Evolutionary conservation across 2,113 vertebrate genomes (phyloP).

Genomic region (Engystomops pustulosus): DNA sequence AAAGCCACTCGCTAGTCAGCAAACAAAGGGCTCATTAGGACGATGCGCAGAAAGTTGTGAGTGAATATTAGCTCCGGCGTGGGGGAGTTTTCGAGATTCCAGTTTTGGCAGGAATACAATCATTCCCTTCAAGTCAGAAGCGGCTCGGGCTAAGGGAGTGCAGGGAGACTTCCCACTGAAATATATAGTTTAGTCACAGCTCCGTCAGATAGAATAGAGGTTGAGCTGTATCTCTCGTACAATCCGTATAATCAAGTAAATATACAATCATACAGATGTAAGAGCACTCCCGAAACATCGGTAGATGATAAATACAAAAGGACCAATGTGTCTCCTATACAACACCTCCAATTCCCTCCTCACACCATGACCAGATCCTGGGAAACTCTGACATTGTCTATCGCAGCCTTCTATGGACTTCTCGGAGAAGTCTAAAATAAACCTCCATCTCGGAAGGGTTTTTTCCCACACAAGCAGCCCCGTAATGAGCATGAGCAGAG

Average conservation of each 20-base stretch:
- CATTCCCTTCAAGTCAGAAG: conserved; percentile 23
- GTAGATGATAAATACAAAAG: too few relatives aligned
- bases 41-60: not conserved
- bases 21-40: conserved; percentile 23
- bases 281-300: too few relatives aligned
- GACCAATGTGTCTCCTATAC: too few relatives aligned
- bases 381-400: not conserved
- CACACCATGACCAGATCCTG: not conserved
- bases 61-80: not conserved
- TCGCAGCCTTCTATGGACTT: not conserved
- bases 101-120: conserved; percentile 47
- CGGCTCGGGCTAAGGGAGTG: not conserved
- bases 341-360: not conserved
- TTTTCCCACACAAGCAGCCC: conserved; percentile 19
- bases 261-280: not conserved
- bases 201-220: too few relatives aligned
- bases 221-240: too few relatives aligned
- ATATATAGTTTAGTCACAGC: not conserved
- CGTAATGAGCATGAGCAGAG: not conserved
- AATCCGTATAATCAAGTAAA: not conserved
- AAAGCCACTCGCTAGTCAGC: not conserved
- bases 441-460: not conserved
- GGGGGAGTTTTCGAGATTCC: conserved; percentile 31
- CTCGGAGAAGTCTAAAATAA: not conserved
- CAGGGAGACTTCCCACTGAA: not conserved